phyloP scores from a whole-genome alignment of 2,113 vertebrate species.

The Tor tambroides region DNA sequence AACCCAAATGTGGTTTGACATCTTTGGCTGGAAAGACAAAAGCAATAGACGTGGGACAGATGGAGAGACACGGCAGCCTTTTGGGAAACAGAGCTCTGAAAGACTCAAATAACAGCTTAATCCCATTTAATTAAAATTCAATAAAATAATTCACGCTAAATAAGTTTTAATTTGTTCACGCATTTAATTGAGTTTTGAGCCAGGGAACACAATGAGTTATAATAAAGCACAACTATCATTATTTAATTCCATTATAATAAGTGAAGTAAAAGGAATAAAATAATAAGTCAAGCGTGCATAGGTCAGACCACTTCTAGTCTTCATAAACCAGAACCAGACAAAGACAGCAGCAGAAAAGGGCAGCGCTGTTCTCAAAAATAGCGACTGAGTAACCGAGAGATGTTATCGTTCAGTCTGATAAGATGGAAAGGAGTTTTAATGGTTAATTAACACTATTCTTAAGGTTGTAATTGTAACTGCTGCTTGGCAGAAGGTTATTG shows the following conservation, averaged over 20 bases:
- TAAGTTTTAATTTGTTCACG: constrained; percentile 68
- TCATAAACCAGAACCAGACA: background rate
- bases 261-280: constrained; percentile 44
- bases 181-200: constrained; percentile 68
- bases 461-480: background rate
- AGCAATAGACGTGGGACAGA: constrained; percentile 9
- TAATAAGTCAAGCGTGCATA: constrained; percentile 54
- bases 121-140: constrained; percentile 65
- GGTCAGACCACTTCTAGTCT: background rate
- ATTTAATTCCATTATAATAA: constrained; percentile 50
- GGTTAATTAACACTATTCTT: background rate
- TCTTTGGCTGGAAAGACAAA: constrained; percentile 17
- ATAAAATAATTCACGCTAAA: constrained; percentile 68
- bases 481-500: no score
- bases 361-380: background rate
- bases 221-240: constrained; percentile 58
- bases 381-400: background rate
- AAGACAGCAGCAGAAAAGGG: constrained; percentile 9
- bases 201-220: constrained; percentile 56
- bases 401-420: background rate
- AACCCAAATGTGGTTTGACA: background rate
- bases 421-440: background rate
- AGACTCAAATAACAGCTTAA: constrained; percentile 62
- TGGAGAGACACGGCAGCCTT: constrained; percentile 1
- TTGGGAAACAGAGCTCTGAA: background rate